Conservation (phyloP, 2,797 vertebrate genomes). For the Chaetodon trifasciatus region DNA sequence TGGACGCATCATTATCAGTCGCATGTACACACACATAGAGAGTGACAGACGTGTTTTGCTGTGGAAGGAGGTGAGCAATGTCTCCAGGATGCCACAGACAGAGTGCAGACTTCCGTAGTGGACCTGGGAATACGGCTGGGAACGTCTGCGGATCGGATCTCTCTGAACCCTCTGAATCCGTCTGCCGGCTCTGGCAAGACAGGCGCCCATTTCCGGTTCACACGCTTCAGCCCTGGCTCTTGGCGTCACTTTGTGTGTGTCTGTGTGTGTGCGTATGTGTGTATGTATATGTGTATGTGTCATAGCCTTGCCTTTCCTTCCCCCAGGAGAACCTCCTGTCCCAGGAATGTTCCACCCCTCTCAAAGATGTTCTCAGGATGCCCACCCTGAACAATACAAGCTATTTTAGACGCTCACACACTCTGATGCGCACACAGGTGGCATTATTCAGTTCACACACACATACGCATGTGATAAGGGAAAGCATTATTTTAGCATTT, state of each 20-base stretch:
- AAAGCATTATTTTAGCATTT: slow-evolving; percentile 61
- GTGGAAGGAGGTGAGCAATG: slow-evolving; percentile 66
- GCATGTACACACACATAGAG: slow-evolving; percentile 11
- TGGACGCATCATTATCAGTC: slow-evolving; percentile 55
- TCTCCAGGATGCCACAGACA: slow-evolving; percentile 76
- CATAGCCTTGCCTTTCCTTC: slow-evolving; percentile 74
- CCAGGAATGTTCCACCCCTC: slow-evolving; percentile 76
- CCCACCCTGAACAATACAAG: slow-evolving; percentile 70
- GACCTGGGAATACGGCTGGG: slow-evolving; percentile 70
- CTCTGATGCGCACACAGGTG: slow-evolving; percentile 16
- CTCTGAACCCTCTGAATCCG: slow-evolving; percentile 69
- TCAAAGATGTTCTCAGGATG: slow-evolving; percentile 76
- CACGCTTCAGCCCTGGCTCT: slow-evolving; percentile 68
- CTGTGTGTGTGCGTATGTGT: slow-evolving; percentile 16
- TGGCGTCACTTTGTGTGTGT: slow-evolving; percentile 30
- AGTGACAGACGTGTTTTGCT: slow-evolving; percentile 68
- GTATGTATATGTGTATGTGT: slow-evolving; percentile 35
- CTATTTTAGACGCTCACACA: slow-evolving; percentile 56
- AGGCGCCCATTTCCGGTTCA: slow-evolving; percentile 78
- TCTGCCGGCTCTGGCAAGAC: slow-evolving; percentile 62
- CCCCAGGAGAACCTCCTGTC: slow-evolving; percentile 67
- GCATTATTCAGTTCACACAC: slow-evolving; percentile 46
- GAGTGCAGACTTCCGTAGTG: slow-evolving; percentile 72
- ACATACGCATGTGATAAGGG: slow-evolving; percentile 42
- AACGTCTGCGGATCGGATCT: slow-evolving; percentile 75